Evolutionary conservation across 2,113 vertebrate species (phyloP), one percentile per base, ranked within the genome.

Genomic region (Pseudolaguvia tuberculata): DNA sequence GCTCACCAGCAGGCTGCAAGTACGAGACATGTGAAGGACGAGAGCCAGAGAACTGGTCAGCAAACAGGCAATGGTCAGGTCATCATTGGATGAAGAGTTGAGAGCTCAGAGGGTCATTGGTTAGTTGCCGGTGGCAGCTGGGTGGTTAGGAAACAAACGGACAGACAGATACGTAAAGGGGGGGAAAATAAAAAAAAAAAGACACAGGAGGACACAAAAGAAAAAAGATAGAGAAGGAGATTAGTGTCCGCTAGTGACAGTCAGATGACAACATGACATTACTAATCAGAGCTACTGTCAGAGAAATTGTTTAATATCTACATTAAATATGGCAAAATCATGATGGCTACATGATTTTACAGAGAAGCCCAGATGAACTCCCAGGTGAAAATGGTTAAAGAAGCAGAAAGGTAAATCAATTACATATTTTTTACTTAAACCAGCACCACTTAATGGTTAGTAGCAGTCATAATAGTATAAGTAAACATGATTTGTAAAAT

Each of bases 91-190:
- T 96, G 94, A 94, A 95, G 93, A 94, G 91, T 94, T 94, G 92
- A 99, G 95, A 98, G 95, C 93, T 98, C 95, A 97, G 94, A 97
- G 96, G 96, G 94, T 98, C 96, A 98, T 95, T 94, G 96, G 95
- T 99, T 99, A 98, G 96, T 98, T 97, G 96, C 97, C 94, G 90
- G 95, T 98, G 96, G 96, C 94, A 94, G 97, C 96, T 99, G 95
- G 93, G 92, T 93, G 94, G 96, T 97, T 98, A 98, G 94, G 93
- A 94, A 93, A 89, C 92, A 89, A 84, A 87, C 83, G 74, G 85
- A 92, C 87, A 91, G 86, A 91, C 90, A 82, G 83, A 80, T 76
- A 84, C 79, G 79, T 81, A 85, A 87, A 87, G 86, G 84, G 86
- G 86, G 83, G 85, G 83, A 84, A 87, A 85, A 86, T 86, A 86